Conservation (phyloP, 2,888 invertebrate genomes). For the Heliconius ismenius region DNA sequence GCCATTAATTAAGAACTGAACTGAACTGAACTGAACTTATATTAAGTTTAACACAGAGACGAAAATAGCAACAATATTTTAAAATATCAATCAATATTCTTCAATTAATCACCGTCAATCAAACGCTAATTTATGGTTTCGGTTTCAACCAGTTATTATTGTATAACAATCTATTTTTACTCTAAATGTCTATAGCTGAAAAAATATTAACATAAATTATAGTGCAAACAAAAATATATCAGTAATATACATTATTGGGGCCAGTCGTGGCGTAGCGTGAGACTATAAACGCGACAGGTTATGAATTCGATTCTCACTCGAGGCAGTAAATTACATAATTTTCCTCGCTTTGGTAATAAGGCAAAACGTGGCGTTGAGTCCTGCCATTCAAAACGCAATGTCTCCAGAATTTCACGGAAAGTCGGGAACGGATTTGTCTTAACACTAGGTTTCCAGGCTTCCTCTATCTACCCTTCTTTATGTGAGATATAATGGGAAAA, state of each 20-base stretch:
- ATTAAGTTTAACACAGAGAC: neutral
- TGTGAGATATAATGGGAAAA: no score
- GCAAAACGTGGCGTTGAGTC: no score
- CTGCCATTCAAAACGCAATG: no score
- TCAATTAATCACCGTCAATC: conserved; percentile 25
- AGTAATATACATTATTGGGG: neutral
- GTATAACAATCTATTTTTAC: neutral
- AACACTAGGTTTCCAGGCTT: no score
- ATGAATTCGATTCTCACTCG: neutral
- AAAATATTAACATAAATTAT: neutral
- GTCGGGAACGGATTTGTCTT: no score
- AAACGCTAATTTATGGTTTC: conserved; percentile 21
- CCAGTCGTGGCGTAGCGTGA: no score
- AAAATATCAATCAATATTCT: conserved; percentile 12
- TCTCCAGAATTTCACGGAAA: no score
- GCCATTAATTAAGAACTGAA: no score
- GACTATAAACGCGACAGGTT: neutral
- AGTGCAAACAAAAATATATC: neutral
- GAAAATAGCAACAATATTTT: neutral
- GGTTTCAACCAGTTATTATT: neutral
- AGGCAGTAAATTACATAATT: neutral
- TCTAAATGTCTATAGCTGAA: neutral
- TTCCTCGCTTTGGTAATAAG: neutral
- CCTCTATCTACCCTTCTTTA: no score
- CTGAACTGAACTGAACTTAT: no score